Percentiles rank a stretch among this genome's conserved stretches.
Evolutionary conservation across 2,888 invertebrate genomes (phyloP).

Genomic region (Spodoptera picta): DNA sequence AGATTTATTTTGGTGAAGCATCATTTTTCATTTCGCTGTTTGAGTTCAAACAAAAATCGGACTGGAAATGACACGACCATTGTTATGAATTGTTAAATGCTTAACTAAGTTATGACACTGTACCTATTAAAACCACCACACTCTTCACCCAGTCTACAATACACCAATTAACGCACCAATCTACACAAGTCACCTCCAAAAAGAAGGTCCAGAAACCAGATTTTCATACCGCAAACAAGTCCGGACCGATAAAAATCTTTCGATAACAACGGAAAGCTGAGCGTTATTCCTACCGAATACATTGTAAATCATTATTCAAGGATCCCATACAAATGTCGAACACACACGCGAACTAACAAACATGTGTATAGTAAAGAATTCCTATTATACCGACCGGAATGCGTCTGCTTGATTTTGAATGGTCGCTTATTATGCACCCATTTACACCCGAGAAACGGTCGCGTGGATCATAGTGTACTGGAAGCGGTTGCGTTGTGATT

Average conservation of each 20-base stretch:
- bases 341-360: slow-evolving; percentile 75
- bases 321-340: slow-evolving; percentile 83
- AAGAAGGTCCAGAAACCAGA: slow-evolving; percentile 28
- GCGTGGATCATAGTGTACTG: slow-evolving; percentile 39
- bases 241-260: slow-evolving; percentile 54
- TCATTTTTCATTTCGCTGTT: too few species aligned
- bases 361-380: slow-evolving; percentile 83
- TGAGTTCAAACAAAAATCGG: too few species aligned
- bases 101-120: too few species aligned
- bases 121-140: too few species aligned
- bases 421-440: slow-evolving; percentile 88
- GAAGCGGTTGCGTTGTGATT: slow-evolving; percentile 25
- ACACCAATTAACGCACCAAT: slow-evolving; percentile 23
- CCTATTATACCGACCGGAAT: slow-evolving; percentile 85
- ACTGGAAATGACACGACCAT: too few species aligned
- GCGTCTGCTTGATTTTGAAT: slow-evolving; percentile 86
- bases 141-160: not conserved
- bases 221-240: slow-evolving; percentile 50
- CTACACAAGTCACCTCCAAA: slow-evolving; percentile 1
- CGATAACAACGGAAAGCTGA: slow-evolving; percentile 56
- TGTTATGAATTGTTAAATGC: too few species aligned
- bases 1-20: too few species aligned
- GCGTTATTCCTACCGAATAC: slow-evolving; percentile 66
- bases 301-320: slow-evolving; percentile 86
- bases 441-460: slow-evolving; percentile 80